phyloP scores from a whole-genome alignment of 2,113 vertebrate genomes.

The Neotoma lepida region DNA sequence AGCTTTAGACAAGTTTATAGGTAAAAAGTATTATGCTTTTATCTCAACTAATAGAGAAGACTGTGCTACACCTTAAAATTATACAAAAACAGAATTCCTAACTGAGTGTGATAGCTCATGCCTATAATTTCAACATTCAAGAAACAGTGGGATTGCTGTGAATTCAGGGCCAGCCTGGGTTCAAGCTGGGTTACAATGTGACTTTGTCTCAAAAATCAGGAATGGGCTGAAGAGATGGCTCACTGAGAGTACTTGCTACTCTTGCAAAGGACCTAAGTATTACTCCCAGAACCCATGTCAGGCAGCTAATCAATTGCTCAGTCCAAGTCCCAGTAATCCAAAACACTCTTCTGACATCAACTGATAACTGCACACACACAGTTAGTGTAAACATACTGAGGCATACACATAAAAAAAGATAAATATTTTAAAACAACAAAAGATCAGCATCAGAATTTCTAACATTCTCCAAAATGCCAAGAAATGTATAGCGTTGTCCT shows the following conservation, averaged over 20 bases:
- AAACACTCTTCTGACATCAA: background rate
- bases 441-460: background rate
- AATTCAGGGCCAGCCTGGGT: background rate
- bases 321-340: background rate
- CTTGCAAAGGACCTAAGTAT: background rate
- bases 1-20: background rate
- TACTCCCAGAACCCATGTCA: background rate
- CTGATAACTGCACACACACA: background rate
- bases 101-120: background rate
- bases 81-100: constrained; percentile 25
- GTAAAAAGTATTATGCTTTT: background rate
- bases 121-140: background rate
- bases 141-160: background rate
- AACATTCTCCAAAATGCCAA: constrained; percentile 42
- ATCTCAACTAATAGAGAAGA: constrained; percentile 1
- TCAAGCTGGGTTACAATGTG: background rate
- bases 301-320: background rate
- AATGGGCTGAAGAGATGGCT: background rate
- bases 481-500: background rate
- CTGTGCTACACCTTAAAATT: constrained; percentile 37
- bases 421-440: background rate
- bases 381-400: background rate
- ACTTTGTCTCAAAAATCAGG: background rate
- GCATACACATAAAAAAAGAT: background rate
- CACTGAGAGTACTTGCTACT: background rate